Percentiles rank a stretch among this genome's conserved stretches.
phyloP scores from a whole-genome alignment of 2,888 invertebrate species.

The Caenorhabditis sulstoni region DNA sequence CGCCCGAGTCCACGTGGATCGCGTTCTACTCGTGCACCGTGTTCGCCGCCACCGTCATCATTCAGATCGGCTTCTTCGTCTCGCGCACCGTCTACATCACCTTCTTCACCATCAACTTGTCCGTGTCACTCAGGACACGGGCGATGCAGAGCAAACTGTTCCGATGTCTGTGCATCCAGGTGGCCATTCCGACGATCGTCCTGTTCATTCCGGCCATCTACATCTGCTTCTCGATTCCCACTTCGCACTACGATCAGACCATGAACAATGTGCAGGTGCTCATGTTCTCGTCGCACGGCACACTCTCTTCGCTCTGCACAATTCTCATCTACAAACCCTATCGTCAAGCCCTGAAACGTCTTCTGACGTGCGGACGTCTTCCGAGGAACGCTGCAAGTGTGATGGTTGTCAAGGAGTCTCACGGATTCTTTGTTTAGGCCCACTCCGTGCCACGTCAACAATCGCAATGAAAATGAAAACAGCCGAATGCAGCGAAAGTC shows the following conservation, averaged over 20 bases:
- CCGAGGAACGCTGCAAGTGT: neutral
- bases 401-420: conserved; percentile 3
- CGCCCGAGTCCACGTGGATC: conserved; percentile 21
- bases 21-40: conserved; percentile 12
- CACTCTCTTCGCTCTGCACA: conserved; percentile 21
- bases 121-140: neutral
- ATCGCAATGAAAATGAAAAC: too few relatives aligned
- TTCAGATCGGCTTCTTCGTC: conserved; percentile 16
- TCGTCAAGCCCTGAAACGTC: conserved; percentile 3
- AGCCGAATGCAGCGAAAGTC: neutral
- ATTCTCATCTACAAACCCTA: conserved; percentile 19
- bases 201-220: conserved; percentile 16
- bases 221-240: conserved; percentile 19
- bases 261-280: conserved; percentile 20
- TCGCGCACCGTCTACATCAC: conserved; percentile 1
- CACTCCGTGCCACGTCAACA: too few relatives aligned
- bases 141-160: conserved; percentile 14
- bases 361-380: neutral
- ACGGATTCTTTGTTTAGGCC: neutral
- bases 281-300: conserved; percentile 21
- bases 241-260: conserved; percentile 16
- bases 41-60: conserved; percentile 1
- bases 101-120: conserved; percentile 3
- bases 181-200: conserved; percentile 17
- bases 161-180: conserved; percentile 23